Conservation (phyloP, 2,888 invertebrate species). For the Pteria penguin region DNA sequence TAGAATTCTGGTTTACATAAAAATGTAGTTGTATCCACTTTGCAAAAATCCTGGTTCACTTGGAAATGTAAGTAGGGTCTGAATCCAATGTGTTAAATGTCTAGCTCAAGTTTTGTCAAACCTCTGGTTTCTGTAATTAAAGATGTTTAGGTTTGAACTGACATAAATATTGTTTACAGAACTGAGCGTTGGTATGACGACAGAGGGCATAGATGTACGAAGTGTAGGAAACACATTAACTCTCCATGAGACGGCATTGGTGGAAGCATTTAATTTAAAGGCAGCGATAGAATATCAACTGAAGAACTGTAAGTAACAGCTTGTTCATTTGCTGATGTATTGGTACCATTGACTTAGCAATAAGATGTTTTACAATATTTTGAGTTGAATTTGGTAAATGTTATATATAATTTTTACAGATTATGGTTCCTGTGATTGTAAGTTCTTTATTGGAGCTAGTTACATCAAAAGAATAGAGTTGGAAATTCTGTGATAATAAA, state of each 20-base stretch:
- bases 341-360: too few relatives aligned
- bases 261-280: conserved; percentile 98
- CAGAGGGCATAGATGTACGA: conserved; percentile 89
- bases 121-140: too few relatives aligned
- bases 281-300: conserved; percentile 98
- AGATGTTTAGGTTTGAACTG: neutral
- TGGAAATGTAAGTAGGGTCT: neutral
- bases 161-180: conserved; percentile 82
- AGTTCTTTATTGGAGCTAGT: neutral
- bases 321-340: too few relatives aligned
- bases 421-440: neutral
- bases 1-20: too few relatives aligned
- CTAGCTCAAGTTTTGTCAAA: too few relatives aligned
- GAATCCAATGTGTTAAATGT: neutral
- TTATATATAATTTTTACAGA: neutral
- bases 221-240: conserved; percentile 97
- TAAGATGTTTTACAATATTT: too few relatives aligned
- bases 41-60: neutral
- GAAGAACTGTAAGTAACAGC: conserved; percentile 85
- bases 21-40: too few relatives aligned
- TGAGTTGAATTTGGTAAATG: too few relatives aligned
- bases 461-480: too few relatives aligned
- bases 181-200: conserved; percentile 97
- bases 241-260: conserved; percentile 96
- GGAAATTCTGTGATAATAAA: too few relatives aligned